These are phyloP conservation scores for Trogon surrucura DNA, from an alignment of 2,113 vertebrate species.

Conservation along the genomic window DNA sequence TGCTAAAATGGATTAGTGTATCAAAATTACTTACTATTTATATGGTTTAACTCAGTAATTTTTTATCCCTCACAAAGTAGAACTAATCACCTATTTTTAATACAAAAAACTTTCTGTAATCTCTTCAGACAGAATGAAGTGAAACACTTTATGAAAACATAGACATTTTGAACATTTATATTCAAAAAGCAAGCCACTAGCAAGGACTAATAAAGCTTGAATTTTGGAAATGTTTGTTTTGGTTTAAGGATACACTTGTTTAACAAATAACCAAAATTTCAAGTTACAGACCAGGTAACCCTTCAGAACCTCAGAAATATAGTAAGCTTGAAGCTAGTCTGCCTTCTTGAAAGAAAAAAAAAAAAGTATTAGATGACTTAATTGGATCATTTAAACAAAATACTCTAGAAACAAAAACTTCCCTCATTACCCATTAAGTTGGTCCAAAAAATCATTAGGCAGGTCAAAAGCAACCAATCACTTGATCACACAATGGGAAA, in stretches of 20 bases:
- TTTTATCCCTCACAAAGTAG: not conserved
- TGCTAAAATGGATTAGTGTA: not conserved
- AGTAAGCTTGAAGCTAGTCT: not conserved
- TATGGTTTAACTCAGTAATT: too few relatives aligned
- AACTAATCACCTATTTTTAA: not conserved
- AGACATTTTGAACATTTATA: not conserved
- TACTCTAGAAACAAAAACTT: not conserved
- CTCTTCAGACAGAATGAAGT: not conserved
- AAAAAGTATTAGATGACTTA: too few relatives aligned
- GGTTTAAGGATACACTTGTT: too few relatives aligned
- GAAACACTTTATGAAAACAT: not conserved
- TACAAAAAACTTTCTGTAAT: not conserved
- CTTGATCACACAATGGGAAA: accelerated
- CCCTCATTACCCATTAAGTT: not conserved
- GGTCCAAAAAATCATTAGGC: accelerated
- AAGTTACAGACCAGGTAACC: not conserved
- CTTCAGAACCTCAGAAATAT: not conserved
- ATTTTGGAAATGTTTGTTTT: not conserved
- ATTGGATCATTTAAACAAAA: not conserved
- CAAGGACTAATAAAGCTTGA: not conserved
- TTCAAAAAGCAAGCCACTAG: accelerated
- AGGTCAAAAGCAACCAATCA: not conserved
- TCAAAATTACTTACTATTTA: too few relatives aligned
- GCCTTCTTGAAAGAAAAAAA: too few relatives aligned
- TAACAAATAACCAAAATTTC: not conserved